Percentiles rank a stretch among this genome's conserved stretches.
phyloP scores from a whole-genome alignment of 2,113 vertebrate genomes.

The Scatophagus argus region DNA sequence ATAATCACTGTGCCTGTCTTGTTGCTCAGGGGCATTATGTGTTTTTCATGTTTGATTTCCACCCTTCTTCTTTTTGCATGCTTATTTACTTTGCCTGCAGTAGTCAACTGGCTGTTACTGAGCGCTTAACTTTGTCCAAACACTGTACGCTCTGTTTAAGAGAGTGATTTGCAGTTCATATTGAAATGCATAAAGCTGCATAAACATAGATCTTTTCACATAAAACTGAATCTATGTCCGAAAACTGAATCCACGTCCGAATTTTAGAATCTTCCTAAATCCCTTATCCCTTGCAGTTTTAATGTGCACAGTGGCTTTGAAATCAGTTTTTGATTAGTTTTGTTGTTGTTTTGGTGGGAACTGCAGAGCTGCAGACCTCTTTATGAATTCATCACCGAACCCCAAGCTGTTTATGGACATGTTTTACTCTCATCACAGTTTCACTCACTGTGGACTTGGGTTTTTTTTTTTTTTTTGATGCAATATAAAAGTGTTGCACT shows the following conservation, averaged over 20 bases:
- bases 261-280: background rate
- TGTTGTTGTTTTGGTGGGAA: too few relatives aligned
- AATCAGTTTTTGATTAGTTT: too few relatives aligned
- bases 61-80: slow-evolving; percentile 13
- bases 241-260: background rate
- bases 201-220: too few relatives aligned
- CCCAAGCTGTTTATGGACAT: too few relatives aligned
- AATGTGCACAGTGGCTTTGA: too few relatives aligned
- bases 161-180: background rate
- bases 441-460: too few relatives aligned
- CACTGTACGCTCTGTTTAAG: background rate
- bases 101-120: background rate
- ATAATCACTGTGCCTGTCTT: slow-evolving; percentile 35
- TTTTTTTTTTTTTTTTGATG: too few relatives aligned
- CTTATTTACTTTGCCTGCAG: slow-evolving; percentile 29
- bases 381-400: too few relatives aligned
- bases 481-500: too few relatives aligned
- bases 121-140: background rate
- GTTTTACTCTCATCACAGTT: too few relatives aligned
- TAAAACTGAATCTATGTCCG: background rate
- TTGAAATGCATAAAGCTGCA: background rate
- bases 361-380: too few relatives aligned
- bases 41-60: slow-evolving; percentile 33
- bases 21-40: slow-evolving; percentile 37
- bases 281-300: too few relatives aligned